phyloP scores from a whole-genome alignment of 2,888 invertebrate species.

The Sussaba pulchella region DNA sequence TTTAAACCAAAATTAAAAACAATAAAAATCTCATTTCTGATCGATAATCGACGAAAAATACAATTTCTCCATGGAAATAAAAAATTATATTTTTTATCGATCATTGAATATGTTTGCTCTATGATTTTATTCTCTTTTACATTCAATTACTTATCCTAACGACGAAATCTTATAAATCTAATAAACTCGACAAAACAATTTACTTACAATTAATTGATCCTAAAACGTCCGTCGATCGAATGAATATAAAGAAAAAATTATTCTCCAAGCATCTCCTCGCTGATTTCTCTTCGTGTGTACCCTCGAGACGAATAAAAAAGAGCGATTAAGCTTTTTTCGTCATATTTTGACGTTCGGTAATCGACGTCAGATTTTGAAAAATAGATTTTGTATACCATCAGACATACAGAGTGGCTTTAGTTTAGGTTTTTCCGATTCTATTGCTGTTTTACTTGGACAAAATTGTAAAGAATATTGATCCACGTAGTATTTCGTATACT shows the following conservation, averaged over 20 bases:
- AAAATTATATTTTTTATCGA: constrained; percentile 50
- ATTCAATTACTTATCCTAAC: constrained; percentile 1
- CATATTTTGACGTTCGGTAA: not conserved
- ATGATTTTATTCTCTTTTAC: constrained; percentile 35
- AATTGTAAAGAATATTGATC: not conserved
- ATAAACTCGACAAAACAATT: not conserved
- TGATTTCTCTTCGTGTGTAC: no score
- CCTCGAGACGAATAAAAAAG: not conserved
- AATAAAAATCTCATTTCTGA: not conserved
- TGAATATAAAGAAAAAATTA: no score
- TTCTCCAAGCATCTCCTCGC: no score
- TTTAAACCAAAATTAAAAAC: not conserved
- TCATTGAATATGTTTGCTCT: not conserved
- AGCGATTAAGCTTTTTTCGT: not conserved
- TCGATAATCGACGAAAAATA: constrained; percentile 26
- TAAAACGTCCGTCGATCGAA: not conserved
- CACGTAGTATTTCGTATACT: not conserved
- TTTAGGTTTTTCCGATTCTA: constrained; percentile 23
- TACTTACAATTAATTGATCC: not conserved
- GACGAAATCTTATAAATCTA: not conserved
- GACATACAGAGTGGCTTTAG: constrained; percentile 4
- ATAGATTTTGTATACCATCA: constrained; percentile 11
- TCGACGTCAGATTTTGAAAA: constrained; percentile 24
- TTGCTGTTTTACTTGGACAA: constrained; percentile 20
- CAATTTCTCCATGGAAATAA: constrained; percentile 61